These are phyloP conservation scores for Cossypha dichroa DNA, from an alignment of 2,797 vertebrate species.

Conservation along the genomic window DNA sequence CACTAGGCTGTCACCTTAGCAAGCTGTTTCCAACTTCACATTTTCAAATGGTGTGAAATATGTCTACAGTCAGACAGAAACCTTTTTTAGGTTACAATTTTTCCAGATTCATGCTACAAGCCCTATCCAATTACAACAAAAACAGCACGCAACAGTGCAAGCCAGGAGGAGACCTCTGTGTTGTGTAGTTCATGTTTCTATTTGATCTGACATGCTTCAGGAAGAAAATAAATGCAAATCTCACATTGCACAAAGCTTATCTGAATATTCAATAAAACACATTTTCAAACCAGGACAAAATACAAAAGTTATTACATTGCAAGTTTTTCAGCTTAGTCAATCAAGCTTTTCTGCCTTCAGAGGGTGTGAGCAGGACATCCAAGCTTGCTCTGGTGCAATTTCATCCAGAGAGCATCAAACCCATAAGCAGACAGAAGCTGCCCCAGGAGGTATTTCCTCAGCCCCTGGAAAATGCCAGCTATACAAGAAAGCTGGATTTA, in stretches of 20 bases:
- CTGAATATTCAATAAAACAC: neutral
- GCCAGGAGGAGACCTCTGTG: neutral
- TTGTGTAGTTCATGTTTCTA: neutral
- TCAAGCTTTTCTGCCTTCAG: neutral
- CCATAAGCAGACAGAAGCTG: neutral
- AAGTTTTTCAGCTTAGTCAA: neutral
- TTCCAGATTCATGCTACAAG: neutral
- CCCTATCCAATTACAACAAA: neutral
- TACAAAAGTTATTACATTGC: neutral
- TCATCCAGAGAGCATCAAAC: neutral
- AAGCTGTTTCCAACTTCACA: neutral
- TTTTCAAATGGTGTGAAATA: neutral
- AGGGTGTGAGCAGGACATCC: neutral
- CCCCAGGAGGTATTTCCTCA: neutral
- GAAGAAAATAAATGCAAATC: conserved; percentile 8
- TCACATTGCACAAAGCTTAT: neutral
- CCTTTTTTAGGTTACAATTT: neutral
- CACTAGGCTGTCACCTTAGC: neutral
- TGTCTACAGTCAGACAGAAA: neutral
- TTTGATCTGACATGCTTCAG: neutral
- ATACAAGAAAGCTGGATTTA: neutral
- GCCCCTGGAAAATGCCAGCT: neutral
- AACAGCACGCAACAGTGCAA: neutral
- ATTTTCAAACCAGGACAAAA: neutral
- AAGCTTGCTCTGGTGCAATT: neutral